phyloP scores from a whole-genome alignment of 2,888 invertebrate genomes.

The Xestoiulus laeticollis region DNA sequence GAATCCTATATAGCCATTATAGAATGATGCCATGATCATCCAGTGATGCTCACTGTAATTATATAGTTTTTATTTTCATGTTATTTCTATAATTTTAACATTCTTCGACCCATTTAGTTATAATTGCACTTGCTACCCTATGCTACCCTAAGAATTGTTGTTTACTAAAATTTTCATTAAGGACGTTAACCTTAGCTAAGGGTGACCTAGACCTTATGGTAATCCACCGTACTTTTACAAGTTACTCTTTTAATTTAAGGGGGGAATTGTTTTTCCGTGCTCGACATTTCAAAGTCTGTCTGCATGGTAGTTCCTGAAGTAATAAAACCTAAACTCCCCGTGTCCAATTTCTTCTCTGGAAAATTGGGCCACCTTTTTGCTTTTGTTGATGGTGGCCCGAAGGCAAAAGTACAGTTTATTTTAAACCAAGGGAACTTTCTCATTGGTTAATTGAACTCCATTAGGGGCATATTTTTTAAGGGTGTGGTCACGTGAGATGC shows the following conservation, averaged over 20 bases:
- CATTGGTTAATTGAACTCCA: slow-evolving; percentile 9
- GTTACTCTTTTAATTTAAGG: not conserved
- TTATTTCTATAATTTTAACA: too few species aligned
- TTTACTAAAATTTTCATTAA: not conserved
- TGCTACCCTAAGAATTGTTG: too few species aligned
- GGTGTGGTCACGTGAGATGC: not conserved
- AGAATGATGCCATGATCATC: too few species aligned
- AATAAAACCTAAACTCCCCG: not conserved
- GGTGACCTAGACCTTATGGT: not conserved
- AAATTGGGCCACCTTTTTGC: not conserved
- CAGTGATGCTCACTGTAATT: too few species aligned
- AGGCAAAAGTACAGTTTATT: not conserved
- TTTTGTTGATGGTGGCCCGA: not conserved
- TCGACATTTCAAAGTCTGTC: not conserved
- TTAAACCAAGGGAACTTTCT: not conserved
- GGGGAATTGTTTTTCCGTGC: not conserved
- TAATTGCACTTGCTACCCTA: too few species aligned
- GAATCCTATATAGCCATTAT: too few species aligned
- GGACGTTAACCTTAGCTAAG: not conserved
- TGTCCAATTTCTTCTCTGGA: not conserved
- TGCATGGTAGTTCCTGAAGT: not conserved
- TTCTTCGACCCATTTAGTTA: too few species aligned
- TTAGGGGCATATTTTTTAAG: slow-evolving; percentile 9
- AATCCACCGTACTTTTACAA: not conserved
- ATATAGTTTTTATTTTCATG: too few species aligned